Evolutionary conservation across 1,140 invertebrate species (phyloP).

Genomic region (Drosophila punjabiensis): DNA sequence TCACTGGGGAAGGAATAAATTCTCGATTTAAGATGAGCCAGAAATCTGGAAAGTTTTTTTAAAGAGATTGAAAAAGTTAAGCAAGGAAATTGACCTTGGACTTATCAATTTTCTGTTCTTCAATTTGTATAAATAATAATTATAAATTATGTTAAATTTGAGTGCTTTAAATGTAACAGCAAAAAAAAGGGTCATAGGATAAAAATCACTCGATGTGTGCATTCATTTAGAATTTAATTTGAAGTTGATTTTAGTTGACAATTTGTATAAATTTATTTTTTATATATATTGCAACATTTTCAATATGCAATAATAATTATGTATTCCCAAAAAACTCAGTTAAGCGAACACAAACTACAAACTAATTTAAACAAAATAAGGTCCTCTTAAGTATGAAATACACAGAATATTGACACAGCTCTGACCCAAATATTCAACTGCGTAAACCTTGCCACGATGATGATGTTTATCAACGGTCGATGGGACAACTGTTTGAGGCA

Average conservation of each 20-base stretch:
- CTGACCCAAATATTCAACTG: slow-evolving; percentile 23
- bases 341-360: neutral
- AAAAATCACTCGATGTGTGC: too few relatives aligned
- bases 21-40: slow-evolving; percentile 6
- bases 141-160: too few relatives aligned
- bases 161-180: too few relatives aligned
- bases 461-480: slow-evolving; percentile 59
- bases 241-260: too few relatives aligned
- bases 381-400: neutral
- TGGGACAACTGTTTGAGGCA: slow-evolving; percentile 53
- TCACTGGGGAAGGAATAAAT: slow-evolving; percentile 17
- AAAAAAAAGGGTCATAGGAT: too few relatives aligned
- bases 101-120: neutral
- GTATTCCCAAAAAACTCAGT: neutral
- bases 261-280: neutral
- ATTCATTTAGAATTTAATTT: too few relatives aligned
- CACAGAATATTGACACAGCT: slow-evolving; percentile 8
- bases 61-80: neutral
- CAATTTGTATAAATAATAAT: too few relatives aligned
- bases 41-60: neutral
- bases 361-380: neutral
- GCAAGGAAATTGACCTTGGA: neutral
- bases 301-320: neutral
- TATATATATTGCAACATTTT: neutral
- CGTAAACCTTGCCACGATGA: slow-evolving; percentile 14